These are phyloP conservation scores for Chrysina gloriosa DNA, from an alignment of 2,888 invertebrate genomes.

Conservation along the genomic window DNA sequence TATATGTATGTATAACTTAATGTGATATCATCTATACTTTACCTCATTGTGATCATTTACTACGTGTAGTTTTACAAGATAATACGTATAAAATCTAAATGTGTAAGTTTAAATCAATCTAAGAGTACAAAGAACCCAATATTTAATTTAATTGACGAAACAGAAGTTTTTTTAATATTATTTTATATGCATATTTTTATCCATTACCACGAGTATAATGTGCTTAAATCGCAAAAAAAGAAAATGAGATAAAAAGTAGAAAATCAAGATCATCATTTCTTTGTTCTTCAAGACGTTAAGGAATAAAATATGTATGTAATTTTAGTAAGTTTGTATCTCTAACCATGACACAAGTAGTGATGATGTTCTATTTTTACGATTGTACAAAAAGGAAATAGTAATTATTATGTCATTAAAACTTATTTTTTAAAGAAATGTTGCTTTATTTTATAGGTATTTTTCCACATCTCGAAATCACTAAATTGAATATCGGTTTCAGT, in stretches of 20 bases:
- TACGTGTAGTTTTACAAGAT: too few species aligned
- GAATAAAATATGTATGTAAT: not conserved
- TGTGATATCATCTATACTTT: constrained; percentile 26
- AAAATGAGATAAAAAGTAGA: not conserved
- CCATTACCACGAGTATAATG: too few species aligned
- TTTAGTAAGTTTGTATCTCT: not conserved
- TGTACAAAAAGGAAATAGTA: not conserved
- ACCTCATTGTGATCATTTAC: constrained; percentile 19
- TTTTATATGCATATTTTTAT: not conserved
- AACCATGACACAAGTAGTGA: constrained; percentile 7
- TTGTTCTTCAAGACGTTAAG: not conserved
- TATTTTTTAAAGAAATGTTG: constrained; percentile 5
- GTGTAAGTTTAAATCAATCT: constrained; percentile 12
- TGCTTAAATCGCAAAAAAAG: too few species aligned
- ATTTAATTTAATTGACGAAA: constrained; percentile 3
- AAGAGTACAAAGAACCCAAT: constrained; percentile 21
- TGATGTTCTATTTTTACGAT: constrained; percentile 5
- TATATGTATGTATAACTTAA: constrained; percentile 18
- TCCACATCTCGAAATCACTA: not conserved
- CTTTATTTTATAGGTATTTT: not conserved
- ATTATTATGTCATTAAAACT: constrained; percentile 2
- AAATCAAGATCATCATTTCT: not conserved
- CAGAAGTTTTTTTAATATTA: not conserved
- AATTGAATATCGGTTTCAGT: not conserved
- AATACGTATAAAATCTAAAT: not conserved